Conservation (phyloP, 1,140 invertebrate species). For the Aricia agestis region DNA sequence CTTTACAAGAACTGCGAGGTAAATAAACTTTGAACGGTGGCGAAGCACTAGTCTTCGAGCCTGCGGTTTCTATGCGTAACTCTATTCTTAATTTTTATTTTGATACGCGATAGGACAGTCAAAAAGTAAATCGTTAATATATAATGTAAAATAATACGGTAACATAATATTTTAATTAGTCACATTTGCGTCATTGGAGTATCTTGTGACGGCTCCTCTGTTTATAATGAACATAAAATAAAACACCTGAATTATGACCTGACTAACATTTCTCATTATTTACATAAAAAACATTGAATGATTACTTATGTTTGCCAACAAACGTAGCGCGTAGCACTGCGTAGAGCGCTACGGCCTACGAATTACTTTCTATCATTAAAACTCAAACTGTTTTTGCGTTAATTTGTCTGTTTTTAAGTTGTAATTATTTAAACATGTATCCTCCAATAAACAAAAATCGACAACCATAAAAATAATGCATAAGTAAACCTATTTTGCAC, state of each 20-base stretch:
- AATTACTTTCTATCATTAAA: too few species aligned
- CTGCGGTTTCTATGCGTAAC: background rate
- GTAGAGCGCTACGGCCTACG: background rate
- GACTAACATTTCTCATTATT: background rate
- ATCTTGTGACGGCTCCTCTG: background rate
- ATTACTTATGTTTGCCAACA: background rate
- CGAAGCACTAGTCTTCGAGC: too few species aligned
- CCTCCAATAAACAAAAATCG: too few species aligned
- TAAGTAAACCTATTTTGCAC: slow-evolving; percentile 47
- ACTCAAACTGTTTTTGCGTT: too few species aligned
- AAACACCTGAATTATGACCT: background rate
- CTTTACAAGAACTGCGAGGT: too few species aligned
- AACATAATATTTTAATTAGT: background rate
- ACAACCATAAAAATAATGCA: background rate
- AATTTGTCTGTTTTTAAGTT: too few species aligned
- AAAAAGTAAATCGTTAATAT: background rate
- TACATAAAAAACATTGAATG: background rate
- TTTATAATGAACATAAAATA: background rate
- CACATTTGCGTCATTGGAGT: background rate
- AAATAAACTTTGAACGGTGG: too few species aligned
- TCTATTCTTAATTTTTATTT: background rate
- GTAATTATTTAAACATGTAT: too few species aligned
- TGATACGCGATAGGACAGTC: background rate
- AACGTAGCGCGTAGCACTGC: background rate
- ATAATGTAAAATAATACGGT: background rate